Percentiles rank a stretch among this genome's conserved stretches.
Evolutionary conservation across 64 coral and sea anemone genomes (phyloP).

Genomic region (Trachythela sp.): DNA sequence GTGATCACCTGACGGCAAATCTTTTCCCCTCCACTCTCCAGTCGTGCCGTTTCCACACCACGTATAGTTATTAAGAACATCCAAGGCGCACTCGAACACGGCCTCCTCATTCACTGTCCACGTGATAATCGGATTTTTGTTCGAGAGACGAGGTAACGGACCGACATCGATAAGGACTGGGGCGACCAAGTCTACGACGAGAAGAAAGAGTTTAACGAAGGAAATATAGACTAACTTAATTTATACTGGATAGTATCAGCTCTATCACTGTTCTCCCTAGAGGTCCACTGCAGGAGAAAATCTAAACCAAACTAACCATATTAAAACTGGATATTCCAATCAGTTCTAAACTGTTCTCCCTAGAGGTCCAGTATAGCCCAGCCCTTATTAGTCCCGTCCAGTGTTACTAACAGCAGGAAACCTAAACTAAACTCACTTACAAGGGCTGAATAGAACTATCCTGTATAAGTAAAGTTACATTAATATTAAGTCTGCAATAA

Average conservation of each 20-base stretch:
- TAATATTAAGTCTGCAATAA: not conserved
- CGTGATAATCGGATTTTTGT: not conserved
- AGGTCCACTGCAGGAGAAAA: too few species aligned
- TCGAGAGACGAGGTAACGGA: not conserved
- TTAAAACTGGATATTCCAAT: too few species aligned
- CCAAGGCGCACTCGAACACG: constrained; percentile 2
- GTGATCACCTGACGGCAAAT: not conserved
- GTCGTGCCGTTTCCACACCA: not conserved
- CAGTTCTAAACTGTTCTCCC: too few species aligned
- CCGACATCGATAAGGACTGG: constrained; percentile 4
- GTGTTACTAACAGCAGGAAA: too few species aligned
- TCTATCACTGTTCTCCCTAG: too few species aligned
- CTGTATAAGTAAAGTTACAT: too few species aligned
- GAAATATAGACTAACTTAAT: not conserved
- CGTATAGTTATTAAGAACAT: not conserved
- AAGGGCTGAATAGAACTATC: too few species aligned
- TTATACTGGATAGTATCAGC: too few species aligned
- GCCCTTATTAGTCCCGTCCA: too few species aligned
- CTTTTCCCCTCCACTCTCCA: not conserved
- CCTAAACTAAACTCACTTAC: too few species aligned
- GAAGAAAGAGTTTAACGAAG: not conserved
- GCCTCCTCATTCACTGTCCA: constrained; percentile 7
- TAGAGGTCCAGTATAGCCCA: too few species aligned
- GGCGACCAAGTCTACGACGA: not conserved
- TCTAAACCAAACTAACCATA: too few species aligned